Conservation (phyloP, 2,888 invertebrate species). For the Nomada flava region DNA sequence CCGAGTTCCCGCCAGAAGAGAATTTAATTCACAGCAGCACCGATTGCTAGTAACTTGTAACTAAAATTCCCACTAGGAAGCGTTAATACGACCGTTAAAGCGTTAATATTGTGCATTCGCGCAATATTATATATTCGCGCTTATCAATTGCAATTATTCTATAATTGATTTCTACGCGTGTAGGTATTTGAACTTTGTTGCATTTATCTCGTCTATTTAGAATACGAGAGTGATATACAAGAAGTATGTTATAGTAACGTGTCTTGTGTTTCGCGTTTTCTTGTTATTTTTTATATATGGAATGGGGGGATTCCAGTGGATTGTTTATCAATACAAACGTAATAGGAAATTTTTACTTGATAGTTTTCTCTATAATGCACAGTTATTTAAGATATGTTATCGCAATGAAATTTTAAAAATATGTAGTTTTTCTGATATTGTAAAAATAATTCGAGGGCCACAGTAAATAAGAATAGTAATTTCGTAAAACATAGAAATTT, state of each 20-base stretch:
- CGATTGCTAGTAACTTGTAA: constrained; percentile 59
- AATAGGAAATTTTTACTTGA: too few relatives aligned
- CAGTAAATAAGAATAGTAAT: too few relatives aligned
- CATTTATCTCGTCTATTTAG: not conserved
- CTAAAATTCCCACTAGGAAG: constrained; percentile 42
- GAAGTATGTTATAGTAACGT: not conserved
- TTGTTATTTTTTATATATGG: not conserved
- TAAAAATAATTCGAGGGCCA: too few relatives aligned
- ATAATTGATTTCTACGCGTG: constrained; percentile 1
- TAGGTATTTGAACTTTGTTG: not conserved
- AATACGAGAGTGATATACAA: not conserved
- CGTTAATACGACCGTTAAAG: constrained; percentile 26
- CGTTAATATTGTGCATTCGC: not conserved
- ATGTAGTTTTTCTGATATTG: too few relatives aligned
- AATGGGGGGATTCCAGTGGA: too few relatives aligned
- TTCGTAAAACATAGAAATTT: too few relatives aligned
- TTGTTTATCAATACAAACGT: too few relatives aligned
- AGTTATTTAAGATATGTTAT: too few relatives aligned
- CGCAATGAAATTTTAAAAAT: too few relatives aligned
- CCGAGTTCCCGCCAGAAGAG: constrained; percentile 48
- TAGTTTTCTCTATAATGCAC: too few relatives aligned
- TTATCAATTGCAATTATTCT: not conserved
- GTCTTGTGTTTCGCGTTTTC: too few relatives aligned
- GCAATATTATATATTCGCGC: not conserved
- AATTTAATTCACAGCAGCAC: constrained; percentile 39